Base-by-base conservation (phyloP, 2,888 invertebrate species). In the Physocephala rufipes region DNA sequence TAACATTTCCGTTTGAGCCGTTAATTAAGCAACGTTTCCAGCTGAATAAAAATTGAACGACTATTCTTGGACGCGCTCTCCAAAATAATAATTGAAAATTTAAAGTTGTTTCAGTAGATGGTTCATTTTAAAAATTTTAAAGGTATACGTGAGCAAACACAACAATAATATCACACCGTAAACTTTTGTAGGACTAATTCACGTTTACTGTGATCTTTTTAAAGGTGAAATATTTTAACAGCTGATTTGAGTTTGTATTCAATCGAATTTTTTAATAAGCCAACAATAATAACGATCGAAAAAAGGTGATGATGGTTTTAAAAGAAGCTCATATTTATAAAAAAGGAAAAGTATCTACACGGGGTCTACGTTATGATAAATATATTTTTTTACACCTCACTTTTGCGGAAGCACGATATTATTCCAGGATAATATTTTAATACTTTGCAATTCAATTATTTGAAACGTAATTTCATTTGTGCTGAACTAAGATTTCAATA, bases 11-110 rank as follows among this genome's bases (percentile, higher is more conserved):
- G 58, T 58, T 26, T 4, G 24, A 15, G 26, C 15, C 13, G 36
- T 9, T 4, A 36, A 36, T 4, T 9, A 9, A 36, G 36, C 16
- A 28, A 15, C 19, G 19, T 53, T 61, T 61, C n/a, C 45, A 45
- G 19, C 21, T 45, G 36, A 36, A 7, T 36, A 9, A 36, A 7
- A 36, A 36, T 58, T 7, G 28, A 58, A 15, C 55, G 43, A 58
- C 67, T 45, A 26, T 26, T 53, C 58, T 45, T 67, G 45, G 16
- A 45, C 45, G 58, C 58, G 58, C 43, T 67, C 58, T 58, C 26
- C 24, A 26, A 58, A 36, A 58, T 36, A 67, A 67, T 58, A 67
- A 55, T 43, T 55, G 64, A 64, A 64, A 49, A 64, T 45, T 58
- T 43, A 19, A 58, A 55, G 58, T 58, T 21, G 45, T 58, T 58